phyloP scores from a whole-genome alignment of 2,888 invertebrate species.

The Pollenia angustigena region DNA sequence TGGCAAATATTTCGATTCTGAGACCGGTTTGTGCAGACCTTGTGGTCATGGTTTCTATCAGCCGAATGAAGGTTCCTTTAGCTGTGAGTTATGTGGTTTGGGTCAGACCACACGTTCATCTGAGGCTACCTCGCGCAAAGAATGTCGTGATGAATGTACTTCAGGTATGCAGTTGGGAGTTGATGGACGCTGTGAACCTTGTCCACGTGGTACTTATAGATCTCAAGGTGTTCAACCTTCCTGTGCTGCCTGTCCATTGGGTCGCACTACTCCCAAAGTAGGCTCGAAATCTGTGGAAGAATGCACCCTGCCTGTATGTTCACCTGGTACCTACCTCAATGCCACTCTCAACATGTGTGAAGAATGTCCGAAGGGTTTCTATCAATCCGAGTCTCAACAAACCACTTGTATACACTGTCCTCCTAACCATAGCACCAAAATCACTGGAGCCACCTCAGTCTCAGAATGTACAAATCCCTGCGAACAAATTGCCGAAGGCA shows the following conservation, averaged over 20 bases:
- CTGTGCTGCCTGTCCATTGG: slow-evolving; percentile 94
- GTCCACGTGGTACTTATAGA: slow-evolving; percentile 94
- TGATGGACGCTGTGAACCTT: slow-evolving; percentile 96
- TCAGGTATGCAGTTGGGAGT: slow-evolving; percentile 92
- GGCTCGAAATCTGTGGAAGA: slow-evolving; percentile 94
- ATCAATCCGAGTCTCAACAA: slow-evolving; percentile 95
- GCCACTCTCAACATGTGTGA: slow-evolving; percentile 93
- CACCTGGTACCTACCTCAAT: slow-evolving; percentile 93
- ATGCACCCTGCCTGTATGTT: slow-evolving; percentile 95
- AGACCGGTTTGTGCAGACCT: slow-evolving; percentile 93
- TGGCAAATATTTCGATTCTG: slow-evolving; percentile 96
- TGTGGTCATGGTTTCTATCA: slow-evolving; percentile 98
- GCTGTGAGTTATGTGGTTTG: slow-evolving; percentile 93
- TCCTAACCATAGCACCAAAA: slow-evolving; percentile 94
- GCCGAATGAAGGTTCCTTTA: slow-evolving; percentile 94
- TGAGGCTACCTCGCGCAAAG: slow-evolving; percentile 93
- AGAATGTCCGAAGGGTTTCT: slow-evolving; percentile 94
- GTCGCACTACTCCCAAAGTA: slow-evolving; percentile 94
- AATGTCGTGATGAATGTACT: slow-evolving; percentile 94
- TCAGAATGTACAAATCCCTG: slow-evolving; percentile 96
- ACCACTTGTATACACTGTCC: slow-evolving; percentile 94
- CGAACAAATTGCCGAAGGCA: slow-evolving; percentile 89
- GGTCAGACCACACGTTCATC: slow-evolving; percentile 96
- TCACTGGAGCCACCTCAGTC: slow-evolving; percentile 90
- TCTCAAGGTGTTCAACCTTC: slow-evolving; percentile 94